phyloP scores from a whole-genome alignment of 1,140 invertebrate species.

The Drosophila ficusphila region DNA sequence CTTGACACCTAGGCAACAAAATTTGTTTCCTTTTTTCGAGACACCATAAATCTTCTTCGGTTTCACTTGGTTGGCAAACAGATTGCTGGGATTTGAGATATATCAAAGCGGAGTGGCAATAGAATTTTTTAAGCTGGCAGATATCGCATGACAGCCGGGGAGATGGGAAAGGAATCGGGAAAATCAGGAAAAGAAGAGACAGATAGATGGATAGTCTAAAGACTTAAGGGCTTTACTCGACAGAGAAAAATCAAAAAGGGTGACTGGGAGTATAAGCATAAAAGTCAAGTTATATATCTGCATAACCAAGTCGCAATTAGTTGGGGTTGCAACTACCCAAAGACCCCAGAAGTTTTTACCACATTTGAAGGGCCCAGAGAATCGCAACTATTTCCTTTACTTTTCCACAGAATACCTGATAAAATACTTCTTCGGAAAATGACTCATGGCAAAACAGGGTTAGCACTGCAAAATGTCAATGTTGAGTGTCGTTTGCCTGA shows the following conservation, averaged over 20 bases:
- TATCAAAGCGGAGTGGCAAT: conserved; percentile 45
- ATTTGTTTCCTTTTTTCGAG: conserved; percentile 41
- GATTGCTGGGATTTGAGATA: conserved; percentile 72
- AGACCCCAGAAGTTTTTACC: conserved; percentile 18
- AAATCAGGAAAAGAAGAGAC: conserved; percentile 23
- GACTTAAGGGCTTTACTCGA: conserved; percentile 28
- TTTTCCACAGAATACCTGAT: conserved; percentile 26
- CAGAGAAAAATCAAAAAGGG: conserved; percentile 13
- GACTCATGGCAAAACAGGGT: conserved; percentile 18
- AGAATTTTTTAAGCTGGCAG: conserved; percentile 23
- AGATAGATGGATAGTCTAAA: conserved; percentile 38
- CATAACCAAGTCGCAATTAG: conserved; percentile 30
- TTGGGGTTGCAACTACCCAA: conserved; percentile 8
- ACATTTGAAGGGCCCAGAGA: conserved; percentile 22
- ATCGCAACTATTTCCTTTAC: conserved; percentile 33
- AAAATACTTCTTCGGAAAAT: conserved; percentile 20
- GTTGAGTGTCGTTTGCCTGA: conserved; percentile 42
- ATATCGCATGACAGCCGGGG: conserved; percentile 26
- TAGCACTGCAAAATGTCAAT: conserved; percentile 49
- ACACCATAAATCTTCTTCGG: conserved; percentile 77
- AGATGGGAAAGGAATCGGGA: background rate
- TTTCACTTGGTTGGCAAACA: conserved; percentile 71
- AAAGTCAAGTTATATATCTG: conserved; percentile 23
- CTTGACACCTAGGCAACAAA: conserved; percentile 67
- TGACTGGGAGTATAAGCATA: background rate